A percentile compares a stretch with the other conserved stretches of the same genome.
These are phyloP conservation scores for Larimichthys polyactis DNA, from an alignment of 2,113 vertebrate species.

Conservation along the genomic window DNA sequence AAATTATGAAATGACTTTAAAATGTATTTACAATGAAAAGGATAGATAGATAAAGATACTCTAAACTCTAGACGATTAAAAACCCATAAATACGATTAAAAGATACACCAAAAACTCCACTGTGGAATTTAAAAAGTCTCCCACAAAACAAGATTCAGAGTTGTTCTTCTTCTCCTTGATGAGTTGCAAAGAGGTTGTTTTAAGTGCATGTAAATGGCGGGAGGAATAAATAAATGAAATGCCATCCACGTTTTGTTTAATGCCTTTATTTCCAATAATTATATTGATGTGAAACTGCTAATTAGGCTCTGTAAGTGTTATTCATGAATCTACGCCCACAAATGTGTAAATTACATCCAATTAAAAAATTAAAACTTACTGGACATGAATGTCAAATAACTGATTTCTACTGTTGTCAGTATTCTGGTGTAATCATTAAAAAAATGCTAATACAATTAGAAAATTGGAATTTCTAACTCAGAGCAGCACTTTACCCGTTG, in stretches of 20 bases:
- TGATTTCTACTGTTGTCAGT: not conserved
- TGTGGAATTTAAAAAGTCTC: not conserved
- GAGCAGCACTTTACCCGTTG: not conserved
- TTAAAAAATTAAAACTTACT: not conserved
- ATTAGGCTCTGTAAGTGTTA: not conserved
- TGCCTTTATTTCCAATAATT: constrained; percentile 14
- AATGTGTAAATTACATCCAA: not conserved
- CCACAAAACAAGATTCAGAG: not conserved
- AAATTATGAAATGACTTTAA: not conserved
- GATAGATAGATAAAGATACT: too few species aligned
- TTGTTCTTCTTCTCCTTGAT: not conserved
- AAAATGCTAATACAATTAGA: not conserved
- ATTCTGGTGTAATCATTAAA: not conserved
- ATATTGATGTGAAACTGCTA: not conserved
- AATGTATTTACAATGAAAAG: not conserved
- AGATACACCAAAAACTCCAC: not conserved
- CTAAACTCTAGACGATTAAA: too few species aligned
- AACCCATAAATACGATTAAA: not conserved
- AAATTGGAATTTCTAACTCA: not conserved
- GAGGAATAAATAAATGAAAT: constrained; percentile 29
- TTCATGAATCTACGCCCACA: not conserved
- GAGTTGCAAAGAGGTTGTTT: constrained; percentile 14
- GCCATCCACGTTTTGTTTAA: not conserved
- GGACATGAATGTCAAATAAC: not conserved
- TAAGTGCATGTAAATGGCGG: constrained; percentile 21